Evolutionary conservation across 2,888 invertebrate genomes (phyloP).

Genomic region (Andrena chrysosceles): DNA sequence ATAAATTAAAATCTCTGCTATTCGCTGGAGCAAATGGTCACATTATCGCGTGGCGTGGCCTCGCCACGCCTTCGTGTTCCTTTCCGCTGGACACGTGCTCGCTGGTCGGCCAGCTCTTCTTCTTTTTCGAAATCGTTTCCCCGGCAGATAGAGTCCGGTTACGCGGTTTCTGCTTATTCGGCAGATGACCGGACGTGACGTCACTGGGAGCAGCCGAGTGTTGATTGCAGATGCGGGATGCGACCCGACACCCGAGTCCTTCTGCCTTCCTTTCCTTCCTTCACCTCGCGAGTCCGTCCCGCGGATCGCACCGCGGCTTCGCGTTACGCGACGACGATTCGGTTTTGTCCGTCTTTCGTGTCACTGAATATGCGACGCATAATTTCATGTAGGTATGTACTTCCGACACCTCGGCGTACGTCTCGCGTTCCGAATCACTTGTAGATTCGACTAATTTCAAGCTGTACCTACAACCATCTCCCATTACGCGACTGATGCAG

Average conservation of each 20-base stretch:
- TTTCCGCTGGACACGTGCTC: conserved; percentile 62
- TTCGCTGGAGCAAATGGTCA: background rate
- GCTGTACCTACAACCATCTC: background rate
- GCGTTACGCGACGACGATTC: conserved; percentile 47
- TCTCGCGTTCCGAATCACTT: background rate
- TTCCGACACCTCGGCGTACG: background rate
- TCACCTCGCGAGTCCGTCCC: conserved; percentile 51
- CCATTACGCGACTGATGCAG: background rate
- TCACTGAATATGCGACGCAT: conserved; percentile 37
- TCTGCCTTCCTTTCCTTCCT: conserved; percentile 66
- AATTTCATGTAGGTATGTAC: conserved; percentile 9
- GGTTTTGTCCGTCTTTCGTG: conserved; percentile 40
- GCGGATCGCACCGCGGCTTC: conserved; percentile 47
- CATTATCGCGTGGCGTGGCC: background rate
- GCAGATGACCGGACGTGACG: conserved; percentile 79
- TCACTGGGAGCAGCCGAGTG: conserved; percentile 74
- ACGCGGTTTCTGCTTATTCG: conserved; percentile 78
- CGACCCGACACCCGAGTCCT: conserved; percentile 76
- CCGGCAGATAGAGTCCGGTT: conserved; percentile 70
- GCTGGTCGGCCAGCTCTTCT: conserved; percentile 42
- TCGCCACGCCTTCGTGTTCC: conserved; percentile 32
- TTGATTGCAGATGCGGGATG: conserved; percentile 78
- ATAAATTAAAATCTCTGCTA: background rate
- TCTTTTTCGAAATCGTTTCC: conserved; percentile 67
- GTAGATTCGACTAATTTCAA: background rate